Percentiles rank a stretch among this genome's conserved stretches.
Conservation (phyloP, 2,797 vertebrate species). For the Pagetopsis macropterus region DNA sequence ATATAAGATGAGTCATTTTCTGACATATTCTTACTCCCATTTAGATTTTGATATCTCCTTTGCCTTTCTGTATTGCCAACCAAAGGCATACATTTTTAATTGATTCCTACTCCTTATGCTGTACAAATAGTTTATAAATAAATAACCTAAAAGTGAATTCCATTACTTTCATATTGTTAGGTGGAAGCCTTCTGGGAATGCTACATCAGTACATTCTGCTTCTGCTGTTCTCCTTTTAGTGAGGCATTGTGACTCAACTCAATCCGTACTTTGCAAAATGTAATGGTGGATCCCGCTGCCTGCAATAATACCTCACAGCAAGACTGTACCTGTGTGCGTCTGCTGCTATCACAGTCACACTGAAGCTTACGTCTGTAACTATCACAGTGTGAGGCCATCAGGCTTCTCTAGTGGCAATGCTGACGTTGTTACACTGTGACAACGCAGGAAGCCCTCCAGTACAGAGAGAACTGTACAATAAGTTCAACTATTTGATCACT, state of each 20-base stretch:
- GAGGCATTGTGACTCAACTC: conserved; percentile 17
- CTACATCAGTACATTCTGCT: not conserved
- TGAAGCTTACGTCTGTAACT: conserved; percentile 24
- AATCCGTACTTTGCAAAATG: not conserved
- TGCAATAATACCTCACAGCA: conserved; percentile 16
- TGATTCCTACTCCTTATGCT: not conserved
- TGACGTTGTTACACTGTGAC: not conserved
- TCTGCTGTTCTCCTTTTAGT: conserved; percentile 4
- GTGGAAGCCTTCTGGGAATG: not conserved
- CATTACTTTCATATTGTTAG: not conserved
- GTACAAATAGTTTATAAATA: not conserved
- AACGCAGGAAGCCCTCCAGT: not conserved
- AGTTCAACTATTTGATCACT: not conserved
- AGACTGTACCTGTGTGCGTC: conserved; percentile 28
- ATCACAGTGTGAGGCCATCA: not conserved
- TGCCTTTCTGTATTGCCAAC: not conserved
- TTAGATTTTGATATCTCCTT: not conserved
- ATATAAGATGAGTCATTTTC: not conserved
- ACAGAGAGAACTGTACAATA: not conserved
- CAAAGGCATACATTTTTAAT: not conserved
- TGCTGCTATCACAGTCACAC: conserved; percentile 20
- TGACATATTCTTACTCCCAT: not conserved
- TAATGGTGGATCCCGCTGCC: conserved; percentile 10
- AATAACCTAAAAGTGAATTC: conserved; percentile 1
- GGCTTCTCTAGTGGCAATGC: conserved; percentile 14